Base-by-base conservation (phyloP, 2,797 vertebrate genomes). In the Cheracebus regulus region DNA sequence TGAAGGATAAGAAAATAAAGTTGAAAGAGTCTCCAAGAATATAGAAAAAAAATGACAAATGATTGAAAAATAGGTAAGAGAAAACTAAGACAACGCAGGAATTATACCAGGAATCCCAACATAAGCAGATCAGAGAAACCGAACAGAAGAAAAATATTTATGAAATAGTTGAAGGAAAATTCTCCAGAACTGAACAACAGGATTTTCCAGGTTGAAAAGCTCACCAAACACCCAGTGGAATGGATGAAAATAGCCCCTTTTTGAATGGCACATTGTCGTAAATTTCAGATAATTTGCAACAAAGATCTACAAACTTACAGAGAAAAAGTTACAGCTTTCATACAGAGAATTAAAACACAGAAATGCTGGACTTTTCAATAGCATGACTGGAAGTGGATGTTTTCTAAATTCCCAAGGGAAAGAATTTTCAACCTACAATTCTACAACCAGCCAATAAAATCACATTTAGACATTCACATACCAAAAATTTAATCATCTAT, bases 391-490 rank as follows among this genome's bases (percentile, higher is more conserved):
- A 90, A 90, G n/a, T 4, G 67, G 64, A 30, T 46, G 19, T n/a
- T 86, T 80, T 44, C 72, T 79, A 82, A 90, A 86, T 89, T 93
- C 39, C 30, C 52, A 80, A 82, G 84, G 78, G 82, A 87, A 83
- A 50, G 57, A 12, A 90, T 83, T 92, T 92, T 28, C 2, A 61
- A 26, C 13, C 30, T 81, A 76, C 9, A 81, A 64, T 39, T 52
- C 28, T 81, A 46, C 75, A 80, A 50, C 39, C 22, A 55, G 15
- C 58, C 50, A 89, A 36, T 58, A 72, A 85, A 86, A 75, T 82
- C 11, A 58, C 7, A 20, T 36, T 12, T 39, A 76, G 83, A 55
- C 11, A n/a, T 90, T 90, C n/a, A 33, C 4, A 0, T 55, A 57
- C 26, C 44, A 87, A 82, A 88, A 50, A n/a, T 30, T 28, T 33